phyloP scores from a whole-genome alignment of 1,140 invertebrate genomes.

The Drosophila sturtevanti region DNA sequence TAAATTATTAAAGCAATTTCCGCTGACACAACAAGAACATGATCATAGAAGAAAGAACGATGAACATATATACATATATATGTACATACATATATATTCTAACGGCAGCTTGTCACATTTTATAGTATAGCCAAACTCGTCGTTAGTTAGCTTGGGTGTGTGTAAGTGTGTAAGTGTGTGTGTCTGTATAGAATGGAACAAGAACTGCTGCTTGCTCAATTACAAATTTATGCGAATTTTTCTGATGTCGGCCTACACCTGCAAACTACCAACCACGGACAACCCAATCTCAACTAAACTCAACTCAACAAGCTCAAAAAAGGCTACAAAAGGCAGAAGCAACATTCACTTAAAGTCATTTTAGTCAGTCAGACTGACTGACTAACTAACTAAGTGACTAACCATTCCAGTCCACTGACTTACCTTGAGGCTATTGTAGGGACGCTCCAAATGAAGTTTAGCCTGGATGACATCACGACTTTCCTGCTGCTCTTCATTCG shows the following conservation, averaged over 20 bases:
- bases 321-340: too few species aligned
- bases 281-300: too few species aligned
- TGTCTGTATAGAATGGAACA: not conserved
- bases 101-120: constrained; percentile 63
- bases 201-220: constrained; percentile 21
- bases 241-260: constrained; percentile 19
- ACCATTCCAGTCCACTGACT: constrained; percentile 31
- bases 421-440: constrained; percentile 88
- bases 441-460: constrained; percentile 83
- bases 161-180: constrained; percentile 10
- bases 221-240: constrained; percentile 41
- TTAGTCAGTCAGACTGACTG: too few species aligned
- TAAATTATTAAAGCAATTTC: constrained; percentile 78
- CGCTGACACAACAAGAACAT: constrained; percentile 39
- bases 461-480: constrained; percentile 72
- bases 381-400: too few species aligned
- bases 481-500: constrained; percentile 69
- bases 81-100: constrained; percentile 26
- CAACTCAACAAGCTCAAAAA: too few species aligned
- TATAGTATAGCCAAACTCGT: constrained; percentile 31
- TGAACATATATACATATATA: constrained; percentile 10
- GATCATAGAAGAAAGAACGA: not conserved
- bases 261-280: not conserved
- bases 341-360: not conserved
- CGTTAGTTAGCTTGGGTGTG: constrained; percentile 20